Base-by-base conservation (phyloP, 2,888 invertebrate genomes). In the Cosmia trapezina region DNA sequence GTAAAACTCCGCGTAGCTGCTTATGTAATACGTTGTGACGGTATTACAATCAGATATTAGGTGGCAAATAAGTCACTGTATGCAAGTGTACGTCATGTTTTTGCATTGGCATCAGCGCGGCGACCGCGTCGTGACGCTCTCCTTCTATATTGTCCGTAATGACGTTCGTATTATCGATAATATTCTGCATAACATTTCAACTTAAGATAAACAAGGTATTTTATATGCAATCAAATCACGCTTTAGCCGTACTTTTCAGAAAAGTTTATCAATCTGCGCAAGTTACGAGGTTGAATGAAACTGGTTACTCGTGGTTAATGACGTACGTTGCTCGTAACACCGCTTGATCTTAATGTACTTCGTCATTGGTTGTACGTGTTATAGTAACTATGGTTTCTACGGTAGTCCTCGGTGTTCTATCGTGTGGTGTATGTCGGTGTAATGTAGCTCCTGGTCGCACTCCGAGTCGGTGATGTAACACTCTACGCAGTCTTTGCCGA, bases 391-490 rank as follows among this genome's bases (percentile, higher is more conserved):
- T 37, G 37, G 28, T 67, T 60, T 67, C 51, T 47, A 59, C 51
- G 51, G 37, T 68, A 45, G 65, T 72, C 53, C 33, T 74, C 51
- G 19, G 37, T 61, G 56, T 60, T 73, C 51, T 45, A 56, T 54
- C 59, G 33, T 53, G 54, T 14, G 33, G 51, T 14, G n/a, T 33
- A 68, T 63, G 66, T 60, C 70, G 70, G 70, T 56, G 41, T 67
- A 51, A 78, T 33, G 49, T 57, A 41, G 33, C 14, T 37, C 33
- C 22, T 65, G 63, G 53, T 67, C 75, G 66, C 43, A 51, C 49
- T 14, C 57, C 65, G 56, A 67, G 62, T 83, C 69, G 56, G 75
- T 80, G 81, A 80, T 80, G 84, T 80, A 81, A 81, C 57, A 28
- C 4, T 51, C 37, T 45, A 54, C 65, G 41, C 41, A 7, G 41